Percentiles rank a stretch among this genome's conserved stretches.
phyloP scores from a whole-genome alignment of 2,113 vertebrate genomes.

The Pampusana beccarii region DNA sequence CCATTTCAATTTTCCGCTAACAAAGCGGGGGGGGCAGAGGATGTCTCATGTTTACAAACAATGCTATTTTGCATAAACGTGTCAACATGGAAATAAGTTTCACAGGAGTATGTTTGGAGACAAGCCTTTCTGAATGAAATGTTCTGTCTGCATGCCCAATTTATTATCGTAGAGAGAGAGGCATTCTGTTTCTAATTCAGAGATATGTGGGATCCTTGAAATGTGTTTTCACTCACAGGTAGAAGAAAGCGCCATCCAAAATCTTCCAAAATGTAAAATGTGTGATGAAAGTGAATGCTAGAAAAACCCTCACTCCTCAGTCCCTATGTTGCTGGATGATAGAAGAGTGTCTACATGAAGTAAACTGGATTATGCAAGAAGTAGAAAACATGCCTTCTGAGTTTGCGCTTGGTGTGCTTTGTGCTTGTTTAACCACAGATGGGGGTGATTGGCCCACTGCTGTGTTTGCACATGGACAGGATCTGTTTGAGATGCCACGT shows the following conservation, averaged over 20 bases:
- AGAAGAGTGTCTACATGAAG: neutral
- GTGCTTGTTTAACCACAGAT: neutral
- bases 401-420: neutral
- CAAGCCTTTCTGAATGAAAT: neutral
- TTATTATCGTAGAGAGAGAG: neutral
- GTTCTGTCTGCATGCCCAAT: neutral
- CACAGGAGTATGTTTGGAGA: neutral
- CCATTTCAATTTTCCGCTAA: neutral
- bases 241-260: neutral
- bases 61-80: neutral
- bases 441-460: neutral
- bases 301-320: neutral
- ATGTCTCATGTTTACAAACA: neutral
- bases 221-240: neutral
- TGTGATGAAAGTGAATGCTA: neutral
- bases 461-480: neutral
- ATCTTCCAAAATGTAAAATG: neutral
- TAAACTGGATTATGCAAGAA: neutral
- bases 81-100: neutral
- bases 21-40: fast-evolving
- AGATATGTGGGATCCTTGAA: neutral
- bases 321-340: neutral
- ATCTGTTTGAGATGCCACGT: neutral
- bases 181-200: neutral
- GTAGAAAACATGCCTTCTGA: neutral